Evolutionary conservation across 2,797 vertebrate genomes (phyloP).

Genomic region (Protosalanx chinensis): DNA sequence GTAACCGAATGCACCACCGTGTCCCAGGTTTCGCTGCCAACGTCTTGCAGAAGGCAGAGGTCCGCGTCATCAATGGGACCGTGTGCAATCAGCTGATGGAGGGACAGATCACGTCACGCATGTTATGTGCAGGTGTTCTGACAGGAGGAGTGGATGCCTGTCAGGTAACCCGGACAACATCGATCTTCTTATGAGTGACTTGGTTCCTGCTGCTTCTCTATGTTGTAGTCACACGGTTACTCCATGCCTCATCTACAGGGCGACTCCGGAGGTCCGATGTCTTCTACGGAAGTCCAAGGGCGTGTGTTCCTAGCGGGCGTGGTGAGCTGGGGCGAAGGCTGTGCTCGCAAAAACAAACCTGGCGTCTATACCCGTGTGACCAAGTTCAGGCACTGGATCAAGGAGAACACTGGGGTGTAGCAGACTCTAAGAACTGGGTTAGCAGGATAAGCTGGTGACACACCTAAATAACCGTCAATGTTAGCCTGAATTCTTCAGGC

Average conservation of each 20-base stretch:
- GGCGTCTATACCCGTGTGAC: conserved; percentile 83
- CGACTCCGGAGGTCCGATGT: conserved; percentile 88
- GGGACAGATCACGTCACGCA: conserved; percentile 69
- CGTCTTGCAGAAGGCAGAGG: conserved; percentile 89
- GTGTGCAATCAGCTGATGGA: conserved; percentile 77
- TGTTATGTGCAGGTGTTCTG: conserved; percentile 90
- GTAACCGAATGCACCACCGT: conserved; percentile 50
- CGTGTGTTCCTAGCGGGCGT: conserved; percentile 84
- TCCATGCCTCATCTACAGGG: conserved; percentile 69
- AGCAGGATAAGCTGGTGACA: background rate
- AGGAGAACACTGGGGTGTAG: conserved; percentile 71
- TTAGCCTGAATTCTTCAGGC: background rate
- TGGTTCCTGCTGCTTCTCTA: background rate
- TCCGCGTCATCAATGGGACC: conserved; percentile 84
- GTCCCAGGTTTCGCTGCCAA: conserved; percentile 65
- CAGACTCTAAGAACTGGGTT: background rate
- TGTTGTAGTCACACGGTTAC: background rate
- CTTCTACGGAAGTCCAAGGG: conserved; percentile 55
- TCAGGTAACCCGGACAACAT: conserved; percentile 79
- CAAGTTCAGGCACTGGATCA: conserved; percentile 76
- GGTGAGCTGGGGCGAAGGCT: conserved; percentile 96
- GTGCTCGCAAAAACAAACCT: conserved; percentile 83
- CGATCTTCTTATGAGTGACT: background rate
- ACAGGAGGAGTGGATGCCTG: conserved; percentile 89
- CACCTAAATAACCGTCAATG: background rate